phyloP scores from a whole-genome alignment of 2,888 invertebrate species.

The Philopedon plagiatum region DNA sequence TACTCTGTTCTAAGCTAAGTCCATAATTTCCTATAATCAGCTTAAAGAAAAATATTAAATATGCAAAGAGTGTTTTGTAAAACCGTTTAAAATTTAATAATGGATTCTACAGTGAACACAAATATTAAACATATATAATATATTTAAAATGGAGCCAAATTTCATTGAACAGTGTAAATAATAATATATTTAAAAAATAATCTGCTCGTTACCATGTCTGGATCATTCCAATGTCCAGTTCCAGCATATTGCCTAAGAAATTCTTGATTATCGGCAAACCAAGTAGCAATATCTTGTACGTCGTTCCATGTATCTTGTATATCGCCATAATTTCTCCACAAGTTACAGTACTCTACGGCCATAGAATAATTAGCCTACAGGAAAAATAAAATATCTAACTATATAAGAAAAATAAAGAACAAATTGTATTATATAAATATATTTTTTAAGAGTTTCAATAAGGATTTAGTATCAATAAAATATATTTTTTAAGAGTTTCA shows the following conservation, averaged over 20 bases:
- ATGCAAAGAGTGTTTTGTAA: no score
- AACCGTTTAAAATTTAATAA: conserved; percentile 29
- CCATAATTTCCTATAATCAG: conserved; percentile 73
- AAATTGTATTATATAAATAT: no score
- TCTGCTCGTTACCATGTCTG: conserved; percentile 74
- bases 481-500: no score
- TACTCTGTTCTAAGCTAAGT: conserved; percentile 75
- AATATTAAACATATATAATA: no score
- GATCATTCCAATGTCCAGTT: conserved; percentile 80
- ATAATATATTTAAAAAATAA: neutral
- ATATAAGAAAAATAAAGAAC: no score
- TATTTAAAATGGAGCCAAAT: no score
- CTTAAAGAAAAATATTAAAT: conserved; percentile 58
- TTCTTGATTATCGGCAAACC: conserved; percentile 75
- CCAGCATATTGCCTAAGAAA: conserved; percentile 72
- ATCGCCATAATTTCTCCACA: conserved; percentile 77
- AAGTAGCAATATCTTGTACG: conserved; percentile 72
- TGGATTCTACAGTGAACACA: no score
- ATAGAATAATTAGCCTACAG: conserved; percentile 71
- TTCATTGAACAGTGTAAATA: neutral
- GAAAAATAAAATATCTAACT: no score
- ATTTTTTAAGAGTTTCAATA: no score
- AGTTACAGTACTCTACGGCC: conserved; percentile 73
- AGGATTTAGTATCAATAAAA: no score
- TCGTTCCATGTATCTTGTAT: conserved; percentile 76